These are phyloP conservation scores for Philotrypesis tridentata DNA, from an alignment of 1,140 invertebrate species.

Conservation along the genomic window DNA sequence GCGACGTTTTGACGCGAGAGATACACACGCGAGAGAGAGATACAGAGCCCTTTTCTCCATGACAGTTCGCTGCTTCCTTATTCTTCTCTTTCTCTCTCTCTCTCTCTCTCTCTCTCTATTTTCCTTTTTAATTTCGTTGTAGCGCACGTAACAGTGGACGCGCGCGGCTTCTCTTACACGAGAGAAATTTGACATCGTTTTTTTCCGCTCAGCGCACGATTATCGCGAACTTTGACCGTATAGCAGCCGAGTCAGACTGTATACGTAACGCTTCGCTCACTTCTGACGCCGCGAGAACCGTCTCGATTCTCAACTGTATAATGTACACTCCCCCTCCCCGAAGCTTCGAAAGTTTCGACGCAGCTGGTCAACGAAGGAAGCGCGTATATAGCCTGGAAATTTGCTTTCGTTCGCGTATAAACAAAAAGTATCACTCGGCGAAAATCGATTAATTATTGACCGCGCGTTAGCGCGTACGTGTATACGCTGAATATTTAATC, in stretches of 20 bases:
- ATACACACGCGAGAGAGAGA: constrained; percentile 5
- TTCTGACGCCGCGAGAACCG: not conserved
- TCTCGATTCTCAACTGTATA: not conserved
- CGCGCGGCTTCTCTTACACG: too few species aligned
- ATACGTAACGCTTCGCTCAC: constrained; percentile 2
- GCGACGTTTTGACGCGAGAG: constrained; percentile 43
- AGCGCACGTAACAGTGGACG: too few species aligned
- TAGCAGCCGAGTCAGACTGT: not conserved
- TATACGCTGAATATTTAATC: not conserved
- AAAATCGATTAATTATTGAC: constrained; percentile 25
- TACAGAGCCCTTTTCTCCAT: not conserved
- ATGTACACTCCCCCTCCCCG: not conserved
- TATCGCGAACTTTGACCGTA: constrained; percentile 21
- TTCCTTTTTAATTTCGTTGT: too few species aligned
- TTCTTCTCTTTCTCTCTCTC: constrained; percentile 1
- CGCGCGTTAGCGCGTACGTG: not conserved
- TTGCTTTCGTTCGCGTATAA: constrained; percentile 15
- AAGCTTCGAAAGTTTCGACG: constrained; percentile 2
- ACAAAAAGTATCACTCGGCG: too few species aligned
- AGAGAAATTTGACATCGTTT: too few species aligned
- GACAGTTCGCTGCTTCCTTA: constrained; percentile 14
- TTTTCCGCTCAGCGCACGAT: not conserved
- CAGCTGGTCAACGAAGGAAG: constrained; percentile 14
- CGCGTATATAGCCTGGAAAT: not conserved
- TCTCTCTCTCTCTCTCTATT: too few species aligned